Conservation (phyloP, 1,140 invertebrate species). For the Bombus huntii region DNA sequence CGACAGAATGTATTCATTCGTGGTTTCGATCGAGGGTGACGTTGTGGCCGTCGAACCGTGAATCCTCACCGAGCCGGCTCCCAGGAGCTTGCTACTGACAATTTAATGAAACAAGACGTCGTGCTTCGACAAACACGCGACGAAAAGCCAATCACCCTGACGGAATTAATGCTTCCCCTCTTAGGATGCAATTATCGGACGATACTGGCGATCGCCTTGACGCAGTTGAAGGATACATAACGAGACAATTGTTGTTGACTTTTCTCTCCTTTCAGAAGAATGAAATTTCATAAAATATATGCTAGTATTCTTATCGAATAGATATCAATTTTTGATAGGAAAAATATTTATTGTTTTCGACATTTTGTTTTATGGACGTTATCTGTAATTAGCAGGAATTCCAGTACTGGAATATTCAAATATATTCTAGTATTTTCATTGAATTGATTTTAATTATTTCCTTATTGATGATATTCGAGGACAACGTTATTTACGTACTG, state of each 20-base stretch:
- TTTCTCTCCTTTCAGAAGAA: not conserved
- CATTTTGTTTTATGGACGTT: too few species aligned
- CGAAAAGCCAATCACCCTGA: constrained; percentile 60
- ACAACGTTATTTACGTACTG: too few species aligned
- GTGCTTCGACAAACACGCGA: constrained; percentile 53
- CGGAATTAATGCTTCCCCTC: constrained; percentile 14
- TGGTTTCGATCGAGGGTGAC: constrained; percentile 44
- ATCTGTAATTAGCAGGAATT: too few species aligned
- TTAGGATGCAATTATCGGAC: constrained; percentile 1
- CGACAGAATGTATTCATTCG: constrained; percentile 8
- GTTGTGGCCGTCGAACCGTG: constrained; percentile 59
- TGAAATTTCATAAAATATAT: not conserved
- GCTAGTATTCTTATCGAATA: not conserved
- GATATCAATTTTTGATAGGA: too few species aligned
- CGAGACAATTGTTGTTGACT: not conserved
- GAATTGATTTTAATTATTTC: too few species aligned
- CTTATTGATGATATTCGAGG: too few species aligned
- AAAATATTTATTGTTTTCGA: too few species aligned
- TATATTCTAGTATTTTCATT: too few species aligned
- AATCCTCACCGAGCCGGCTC: constrained; percentile 62
- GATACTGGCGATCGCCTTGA: not conserved
- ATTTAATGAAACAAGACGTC: constrained; percentile 66
- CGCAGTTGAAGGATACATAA: not conserved
- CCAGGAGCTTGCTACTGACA: constrained; percentile 43
- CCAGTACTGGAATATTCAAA: too few species aligned